Evolutionary conservation across 2,113 vertebrate species (phyloP), one percentile per base, ranked within the genome.

Genomic region (Dasyornis broadbenti): DNA sequence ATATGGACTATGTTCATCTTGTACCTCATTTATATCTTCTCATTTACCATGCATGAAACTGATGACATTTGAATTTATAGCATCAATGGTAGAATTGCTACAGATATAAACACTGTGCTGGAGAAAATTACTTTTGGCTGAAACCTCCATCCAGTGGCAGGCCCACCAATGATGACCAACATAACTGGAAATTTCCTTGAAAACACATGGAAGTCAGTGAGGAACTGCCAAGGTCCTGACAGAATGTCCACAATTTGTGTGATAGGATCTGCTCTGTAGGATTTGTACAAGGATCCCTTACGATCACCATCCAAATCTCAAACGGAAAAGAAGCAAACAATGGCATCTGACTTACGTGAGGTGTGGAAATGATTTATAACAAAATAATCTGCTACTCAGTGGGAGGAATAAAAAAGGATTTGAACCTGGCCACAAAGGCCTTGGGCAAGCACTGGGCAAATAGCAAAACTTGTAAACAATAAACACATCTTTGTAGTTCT

Each of bases 381-480:
- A 76, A 63, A 89, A 91, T 63, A 90, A 95, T 85, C 35, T 35
- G 77, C 54, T 71, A 16, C 18, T 69, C 35, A 71, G 39, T 22
- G 20, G 56, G 28, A 89, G 26, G 21, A 89, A 91, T 28, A 21
- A 57, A 42, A 82, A 64, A 53, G 10, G 22, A 60, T 94, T 63
- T 35, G 56, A 91, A 96, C 64, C 63, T 94, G 60, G 39, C 60
- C 69, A 63, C 47, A 71, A 80, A 49, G 42, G 60, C 60, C 68
- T 83, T 60, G 33, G 50, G 68, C 75, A 94, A 92, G 23, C 64
- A 54, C 44, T 80, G 47, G 86, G 75, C 54, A 86, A 90, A 80
- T 15, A 80, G n/a, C 22, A 88, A 79, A 95, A 66, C 56, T 83
- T 95, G 33, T 72, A 90, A 95, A 83, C 80, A 86, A 73, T 72